Conservation (phyloP, 2,888 invertebrate species). For the Cantharis flavilabris region DNA sequence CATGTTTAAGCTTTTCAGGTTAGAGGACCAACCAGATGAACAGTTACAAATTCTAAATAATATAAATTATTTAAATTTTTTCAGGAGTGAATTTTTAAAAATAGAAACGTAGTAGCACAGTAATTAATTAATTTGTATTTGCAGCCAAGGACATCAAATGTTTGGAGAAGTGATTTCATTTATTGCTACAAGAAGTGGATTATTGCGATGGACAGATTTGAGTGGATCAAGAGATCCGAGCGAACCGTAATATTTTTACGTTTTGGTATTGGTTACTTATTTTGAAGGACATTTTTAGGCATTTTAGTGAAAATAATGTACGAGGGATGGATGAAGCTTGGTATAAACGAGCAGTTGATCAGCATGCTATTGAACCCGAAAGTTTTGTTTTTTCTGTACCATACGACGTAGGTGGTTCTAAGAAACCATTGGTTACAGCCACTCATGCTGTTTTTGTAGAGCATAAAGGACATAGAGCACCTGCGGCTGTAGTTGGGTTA, state of each 20-base stretch:
- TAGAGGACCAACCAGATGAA: not conserved
- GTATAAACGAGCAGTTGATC: slow-evolving; percentile 91
- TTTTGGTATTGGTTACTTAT: not conserved
- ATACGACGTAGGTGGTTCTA: slow-evolving; percentile 66
- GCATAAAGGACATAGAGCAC: slow-evolving; percentile 79
- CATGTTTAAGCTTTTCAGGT: not conserved
- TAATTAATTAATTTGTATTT: slow-evolving; percentile 52
- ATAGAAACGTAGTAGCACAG: not conserved
- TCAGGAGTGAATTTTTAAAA: slow-evolving; percentile 1
- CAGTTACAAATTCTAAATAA: not conserved
- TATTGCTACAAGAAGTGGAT: slow-evolving; percentile 88
- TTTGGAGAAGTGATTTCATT: slow-evolving; percentile 84
- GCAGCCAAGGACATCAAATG: slow-evolving; percentile 87
- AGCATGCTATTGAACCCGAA: slow-evolving; percentile 82
- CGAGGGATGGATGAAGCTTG: slow-evolving; percentile 86
- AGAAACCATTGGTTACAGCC: slow-evolving; percentile 77
- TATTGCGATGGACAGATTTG: slow-evolving; percentile 86
- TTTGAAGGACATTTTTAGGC: slow-evolving; percentile 58
- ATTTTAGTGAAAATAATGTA: slow-evolving; percentile 79
- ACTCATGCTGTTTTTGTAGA: slow-evolving; percentile 90
- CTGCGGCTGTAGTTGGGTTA: slow-evolving; percentile 90
- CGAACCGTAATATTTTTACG: slow-evolving; percentile 65
- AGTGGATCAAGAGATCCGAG: slow-evolving; percentile 59
- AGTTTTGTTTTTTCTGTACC: slow-evolving; percentile 91
- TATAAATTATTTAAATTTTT: not conserved